Evolutionary conservation across 2,113 vertebrate genomes (phyloP), one percentile per base, ranked within the genome.

Genomic region (Dromiciops gliroides): DNA sequence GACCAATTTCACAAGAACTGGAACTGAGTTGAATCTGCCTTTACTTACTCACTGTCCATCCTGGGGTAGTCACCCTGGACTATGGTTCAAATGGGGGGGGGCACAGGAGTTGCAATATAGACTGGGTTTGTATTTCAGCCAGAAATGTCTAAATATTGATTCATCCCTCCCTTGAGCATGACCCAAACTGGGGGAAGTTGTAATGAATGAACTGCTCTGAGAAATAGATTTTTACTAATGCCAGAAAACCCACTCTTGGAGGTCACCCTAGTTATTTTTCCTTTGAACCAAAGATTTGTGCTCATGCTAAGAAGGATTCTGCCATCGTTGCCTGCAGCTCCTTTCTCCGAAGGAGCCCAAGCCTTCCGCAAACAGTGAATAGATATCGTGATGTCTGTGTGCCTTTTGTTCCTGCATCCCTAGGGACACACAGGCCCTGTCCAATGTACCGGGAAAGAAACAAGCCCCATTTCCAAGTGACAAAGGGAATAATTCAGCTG

Each of bases 121-220:
- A 37, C 92, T 94, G 96, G 51, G n/a, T 89, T 95, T 93, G 91
- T 51, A 1, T 91, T 56, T 97, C 48, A 94, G 22, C 52, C 22
- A 89, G 60, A 89, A 51, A 89, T 4, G 52, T 14, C 50, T 50
- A 83, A 89, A 96, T 95, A 47, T 31, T 92, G 47, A 90, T n/a
- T 92, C 22, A 24, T 3, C 93, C 60, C 95, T 16, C 9, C 12
- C 75, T 88, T 19, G 37, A 50, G 50, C 51, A 50, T 92, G 60
- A 31, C 52, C 24, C 89, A 0, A 37, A 89, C n/a, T 1, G 22
- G 91, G 48, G 92, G 49, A 0, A 75, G 19, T 90, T 9, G 8
- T 19, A 47, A 48, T 19, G 22, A 90, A 53, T 83, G 47, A 91
- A 93, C 8, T 92, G 92, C 37, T 48, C 92, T 51, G 7, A 93